Base-by-base conservation (phyloP, 1,140 invertebrate species). In the Whitmania pigra region DNA sequence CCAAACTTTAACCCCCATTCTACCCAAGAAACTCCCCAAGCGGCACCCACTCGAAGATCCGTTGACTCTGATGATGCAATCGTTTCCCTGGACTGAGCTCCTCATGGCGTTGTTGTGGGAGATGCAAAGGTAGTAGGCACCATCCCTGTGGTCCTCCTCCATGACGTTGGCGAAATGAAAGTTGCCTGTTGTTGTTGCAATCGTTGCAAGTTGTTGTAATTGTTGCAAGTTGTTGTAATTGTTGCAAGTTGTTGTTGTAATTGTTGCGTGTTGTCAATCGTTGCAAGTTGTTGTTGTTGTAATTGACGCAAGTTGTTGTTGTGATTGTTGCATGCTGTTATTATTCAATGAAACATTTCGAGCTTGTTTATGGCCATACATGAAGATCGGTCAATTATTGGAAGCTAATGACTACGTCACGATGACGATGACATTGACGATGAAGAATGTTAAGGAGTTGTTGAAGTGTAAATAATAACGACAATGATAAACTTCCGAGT, bases 121-220 rank as follows among this genome's bases (percentile, higher is more conserved):
- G 31, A 72, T 55, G 57, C 71, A 72, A 9, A 55, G 18, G 43
- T 72, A 72, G 13, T 27, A 20, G 11, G 18, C 57, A 6, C 71
- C 71, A 17, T 53, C 22, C 7, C 20, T 22, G 11, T 66, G 25
- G 36, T 72, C 71, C 29, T 67, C 53, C 27, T 36, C 18, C 25
- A 43, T 25, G 20, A 67, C 60, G 40, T 72, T 72, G 36, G 71
- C 25, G 40, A 72, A 72, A 22, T 72, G 63, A 5, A 72, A 68
- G 29, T 72, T 72, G 20, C 79, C 78, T 76, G 27, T 22, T 9
- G n/a, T n/a, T 60, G n/a, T 60, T 79, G 78, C 70, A 76, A 72
- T 63, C 57, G 29, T 4, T n/a, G 22, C 54, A 25, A 57, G 29
- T 11, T 25, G 29, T 13, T 63, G 57, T 13, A 9, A 7, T 63